Percentiles rank a stretch among this genome's conserved stretches.
Conservation (phyloP, 2,113 vertebrate genomes). For the Brienomyrus brachyistius region DNA sequence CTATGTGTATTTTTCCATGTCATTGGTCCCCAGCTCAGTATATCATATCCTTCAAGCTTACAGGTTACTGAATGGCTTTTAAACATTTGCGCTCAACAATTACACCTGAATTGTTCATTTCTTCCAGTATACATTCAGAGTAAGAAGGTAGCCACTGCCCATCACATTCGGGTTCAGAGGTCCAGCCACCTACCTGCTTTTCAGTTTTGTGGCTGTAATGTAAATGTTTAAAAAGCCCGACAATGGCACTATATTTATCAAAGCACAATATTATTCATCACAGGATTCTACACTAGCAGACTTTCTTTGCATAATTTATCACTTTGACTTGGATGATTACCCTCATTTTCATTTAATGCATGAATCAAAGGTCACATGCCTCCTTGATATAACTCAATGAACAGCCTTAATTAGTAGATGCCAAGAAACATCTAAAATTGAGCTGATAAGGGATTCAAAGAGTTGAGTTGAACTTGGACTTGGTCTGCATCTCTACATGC, state of each 20-base stretch:
- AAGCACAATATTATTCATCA: neutral
- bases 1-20: neutral
- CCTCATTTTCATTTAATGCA: conserved; percentile 28
- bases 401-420: conserved; percentile 10
- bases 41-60: neutral
- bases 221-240: neutral
- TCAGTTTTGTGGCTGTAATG: neutral
- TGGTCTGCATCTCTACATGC: neutral
- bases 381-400: conserved; percentile 15
- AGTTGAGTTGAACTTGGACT: neutral
- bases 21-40: neutral
- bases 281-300: neutral
- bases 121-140: neutral
- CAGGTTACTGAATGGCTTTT: neutral
- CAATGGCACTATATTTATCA: neutral
- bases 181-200: neutral
- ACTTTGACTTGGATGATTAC: conserved; percentile 24
- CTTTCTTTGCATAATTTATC: conserved; percentile 22
- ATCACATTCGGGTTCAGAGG: neutral
- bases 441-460: neutral
- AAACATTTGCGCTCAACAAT: neutral
- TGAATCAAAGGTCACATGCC: conserved; percentile 18
- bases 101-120: neutral
- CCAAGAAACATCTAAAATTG: neutral
- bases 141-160: neutral